Conservation (phyloP, 1,140 invertebrate genomes). For the Xylocopa sonorina region DNA sequence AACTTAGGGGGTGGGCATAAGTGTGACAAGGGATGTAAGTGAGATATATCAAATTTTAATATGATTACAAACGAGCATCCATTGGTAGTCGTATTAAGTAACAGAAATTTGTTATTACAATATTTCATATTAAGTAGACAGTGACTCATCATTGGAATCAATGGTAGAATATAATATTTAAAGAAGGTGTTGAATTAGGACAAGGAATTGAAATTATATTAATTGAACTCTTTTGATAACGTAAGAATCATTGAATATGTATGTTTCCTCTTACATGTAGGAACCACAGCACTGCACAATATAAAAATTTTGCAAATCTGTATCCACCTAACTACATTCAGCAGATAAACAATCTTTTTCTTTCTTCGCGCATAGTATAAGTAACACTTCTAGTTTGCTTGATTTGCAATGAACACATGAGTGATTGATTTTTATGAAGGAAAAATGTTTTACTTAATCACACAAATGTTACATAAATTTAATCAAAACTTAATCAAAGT, state of each 20-base stretch:
- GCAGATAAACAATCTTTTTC: slow-evolving; percentile 39
- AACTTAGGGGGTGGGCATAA: slow-evolving; percentile 77
- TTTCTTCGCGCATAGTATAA: slow-evolving; percentile 1
- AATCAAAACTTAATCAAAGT: background rate
- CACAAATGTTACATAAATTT: background rate
- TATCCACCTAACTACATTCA: slow-evolving; percentile 77
- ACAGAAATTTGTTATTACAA: slow-evolving; percentile 19
- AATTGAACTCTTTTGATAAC: slow-evolving; percentile 15
- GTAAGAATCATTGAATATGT: slow-evolving; percentile 78
- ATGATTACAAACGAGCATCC: slow-evolving; percentile 33
- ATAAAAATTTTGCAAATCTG: slow-evolving; percentile 65
- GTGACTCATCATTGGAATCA: no score
- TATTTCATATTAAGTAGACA: slow-evolving; percentile 28
- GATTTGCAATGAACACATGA: background rate
- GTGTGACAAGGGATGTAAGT: slow-evolving; percentile 82
- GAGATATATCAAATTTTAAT: slow-evolving; percentile 71
- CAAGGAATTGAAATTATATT: slow-evolving; percentile 35
- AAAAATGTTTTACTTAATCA: background rate
- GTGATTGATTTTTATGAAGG: background rate
- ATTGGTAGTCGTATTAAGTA: slow-evolving; percentile 42
- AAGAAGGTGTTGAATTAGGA: slow-evolving; percentile 53
- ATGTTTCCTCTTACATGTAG: slow-evolving; percentile 79
- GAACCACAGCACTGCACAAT: slow-evolving; percentile 50
- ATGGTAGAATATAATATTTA: no score
- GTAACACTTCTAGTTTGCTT: background rate